Percentiles rank a stretch among this genome's conserved stretches.
phyloP scores from a whole-genome alignment of 2,113 vertebrate genomes.

The Channa maculata region DNA sequence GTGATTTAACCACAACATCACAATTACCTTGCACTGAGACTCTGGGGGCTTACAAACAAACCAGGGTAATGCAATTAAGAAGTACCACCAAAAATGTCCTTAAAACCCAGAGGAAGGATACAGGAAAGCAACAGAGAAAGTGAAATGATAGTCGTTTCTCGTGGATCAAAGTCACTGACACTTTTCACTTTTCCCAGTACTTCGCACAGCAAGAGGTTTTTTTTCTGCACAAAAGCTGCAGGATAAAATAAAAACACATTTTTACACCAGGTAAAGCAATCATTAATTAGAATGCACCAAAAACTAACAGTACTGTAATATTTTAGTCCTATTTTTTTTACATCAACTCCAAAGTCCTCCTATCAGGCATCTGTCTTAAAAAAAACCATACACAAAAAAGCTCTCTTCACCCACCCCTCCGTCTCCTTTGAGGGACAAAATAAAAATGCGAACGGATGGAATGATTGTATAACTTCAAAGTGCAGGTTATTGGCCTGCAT shows the following conservation, averaged over 20 bases:
- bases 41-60: constrained; percentile 72
- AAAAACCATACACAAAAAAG: constrained; percentile 55
- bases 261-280: constrained; percentile 30
- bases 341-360: constrained; percentile 68
- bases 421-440: constrained; percentile 57
- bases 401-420: constrained; percentile 13
- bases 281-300: constrained; percentile 27
- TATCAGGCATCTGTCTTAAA: constrained; percentile 54
- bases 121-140: constrained; percentile 45
- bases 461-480: constrained; percentile 79
- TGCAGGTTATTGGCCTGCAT: constrained; percentile 68
- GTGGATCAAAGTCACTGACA: constrained; percentile 61
- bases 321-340: constrained; percentile 66
- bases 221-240: constrained; percentile 10
- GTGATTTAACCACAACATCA: constrained; percentile 79
- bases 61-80: constrained; percentile 75
- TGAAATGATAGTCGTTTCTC: constrained; percentile 54
- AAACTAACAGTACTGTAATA: constrained; percentile 36
- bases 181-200: constrained; percentile 33
- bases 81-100: constrained; percentile 68
- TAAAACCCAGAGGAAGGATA: constrained; percentile 58
- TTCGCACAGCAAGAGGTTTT: constrained; percentile 1
- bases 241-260: constrained; percentile 12
- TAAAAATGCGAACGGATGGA: constrained; percentile 69
- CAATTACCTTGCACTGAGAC: constrained; percentile 77